phyloP scores from a whole-genome alignment of 2,797 vertebrate species.

The Brachyrhaphis roseni region DNA sequence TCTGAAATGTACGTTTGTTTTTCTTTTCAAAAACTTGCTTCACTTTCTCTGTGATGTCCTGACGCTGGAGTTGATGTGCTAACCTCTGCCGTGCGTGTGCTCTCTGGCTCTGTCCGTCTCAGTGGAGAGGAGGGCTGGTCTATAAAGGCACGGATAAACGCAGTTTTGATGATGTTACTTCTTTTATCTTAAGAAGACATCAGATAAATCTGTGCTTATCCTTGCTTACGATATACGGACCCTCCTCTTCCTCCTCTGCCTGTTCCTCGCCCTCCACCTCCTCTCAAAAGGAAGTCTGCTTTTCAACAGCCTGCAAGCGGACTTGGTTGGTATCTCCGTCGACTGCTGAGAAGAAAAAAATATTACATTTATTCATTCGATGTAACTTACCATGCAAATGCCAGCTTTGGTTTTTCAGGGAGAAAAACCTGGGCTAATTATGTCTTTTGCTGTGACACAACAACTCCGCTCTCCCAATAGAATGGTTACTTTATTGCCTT shows the following conservation, averaged over 20 bases:
- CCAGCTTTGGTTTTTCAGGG: conserved; percentile 59
- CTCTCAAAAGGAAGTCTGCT: conserved; percentile 71
- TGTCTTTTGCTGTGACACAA: conserved; percentile 25
- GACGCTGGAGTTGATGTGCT: conserved; percentile 58
- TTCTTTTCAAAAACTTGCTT: conserved; percentile 45
- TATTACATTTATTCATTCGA: conserved; percentile 31
- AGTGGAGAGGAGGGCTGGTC: conserved; percentile 76
- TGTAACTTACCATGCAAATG: conserved; percentile 52
- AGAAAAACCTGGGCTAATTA: conserved; percentile 27
- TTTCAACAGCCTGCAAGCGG: conserved; percentile 65
- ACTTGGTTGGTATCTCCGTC: conserved; percentile 68
- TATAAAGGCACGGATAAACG: conserved; percentile 85
- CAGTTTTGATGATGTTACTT: conserved; percentile 91
- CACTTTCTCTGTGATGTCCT: conserved; percentile 57
- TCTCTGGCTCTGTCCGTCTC: conserved; percentile 71
- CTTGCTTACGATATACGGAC: conserved; percentile 81
- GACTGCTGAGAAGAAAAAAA: conserved; percentile 39
- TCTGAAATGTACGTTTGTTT: conserved; percentile 55
- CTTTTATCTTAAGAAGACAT: conserved; percentile 89
- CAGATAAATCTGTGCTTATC: conserved; percentile 91
- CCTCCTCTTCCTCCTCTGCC: conserved; percentile 73
- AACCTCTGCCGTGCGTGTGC: conserved; percentile 64
- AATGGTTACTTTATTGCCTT: conserved; percentile 65
- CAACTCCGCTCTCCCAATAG: conserved; percentile 51
- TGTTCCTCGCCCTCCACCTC: conserved; percentile 68